Evolutionary conservation across 2,888 invertebrate genomes (phyloP), one percentile per base, ranked within the genome.

Genomic region (Chrysopilus asiliformis): DNA sequence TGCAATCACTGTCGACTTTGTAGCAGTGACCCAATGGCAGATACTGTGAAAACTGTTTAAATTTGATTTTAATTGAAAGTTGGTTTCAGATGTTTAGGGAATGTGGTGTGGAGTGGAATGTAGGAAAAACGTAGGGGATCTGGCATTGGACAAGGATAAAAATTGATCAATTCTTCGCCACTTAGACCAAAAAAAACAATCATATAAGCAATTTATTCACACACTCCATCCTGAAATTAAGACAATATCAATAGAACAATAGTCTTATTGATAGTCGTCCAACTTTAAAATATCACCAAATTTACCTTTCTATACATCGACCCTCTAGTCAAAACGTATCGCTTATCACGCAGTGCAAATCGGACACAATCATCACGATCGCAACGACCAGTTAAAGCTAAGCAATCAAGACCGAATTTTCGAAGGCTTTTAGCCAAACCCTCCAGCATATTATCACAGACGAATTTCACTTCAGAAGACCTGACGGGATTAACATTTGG

Each of bases 391-490:
- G 70, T 66, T 38, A 73, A 48, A 38, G 70, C 64, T 47, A 58
- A 59, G 36, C 70, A 71, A 53, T 74, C 77, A 40, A 71, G 71
- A 42, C 72, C 80, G 55, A 68, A 73, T 50, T 67, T 72, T 49
- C 74, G 70, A 56, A 76, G 70, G 57, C 68, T 73, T 59, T 66
- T 68, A 2, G 72, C 73, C 30, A 79, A 55, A 8, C 74, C 68
- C 45, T 65, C 66, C 9, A 73, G 46, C 68, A 68, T 71, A 4
- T 68, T 68, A 57, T 78, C 77, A 49, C 75, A 76, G 16, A 77
- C 70, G 24, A 75, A 50, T 50, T 55, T 55, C 8, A 66, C 39
- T 34, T 55, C 45, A 20, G 29, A 25, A 15, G 43, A 46, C 22
- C 42, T 41, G 19, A 38, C 34, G 16, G 31, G 12, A 12, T 29